phyloP scores from a whole-genome alignment of 2,888 invertebrate genomes.

The Ditylenchus weischeri region DNA sequence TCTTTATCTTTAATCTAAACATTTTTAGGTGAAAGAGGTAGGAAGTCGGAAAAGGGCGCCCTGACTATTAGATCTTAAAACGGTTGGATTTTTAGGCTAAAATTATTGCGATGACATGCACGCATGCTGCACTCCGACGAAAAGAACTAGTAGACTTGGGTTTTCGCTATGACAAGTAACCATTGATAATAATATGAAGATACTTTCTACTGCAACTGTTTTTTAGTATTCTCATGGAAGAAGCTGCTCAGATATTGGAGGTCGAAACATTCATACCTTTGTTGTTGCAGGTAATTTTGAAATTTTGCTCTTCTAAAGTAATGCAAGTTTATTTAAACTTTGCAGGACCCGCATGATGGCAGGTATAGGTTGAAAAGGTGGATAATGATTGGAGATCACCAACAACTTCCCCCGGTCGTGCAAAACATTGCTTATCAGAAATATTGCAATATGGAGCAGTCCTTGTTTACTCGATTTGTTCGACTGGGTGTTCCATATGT shows the following conservation, averaged over 20 bases:
- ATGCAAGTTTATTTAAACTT: constrained; percentile 1
- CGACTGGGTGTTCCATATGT: constrained; percentile 89
- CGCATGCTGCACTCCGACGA: constrained; percentile 93
- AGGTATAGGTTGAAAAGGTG: constrained; percentile 91
- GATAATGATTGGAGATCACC: constrained; percentile 99
- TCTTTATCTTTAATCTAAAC: no score
- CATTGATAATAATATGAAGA: no score
- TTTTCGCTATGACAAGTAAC: constrained; percentile 87
- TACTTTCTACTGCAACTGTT: constrained; percentile 25
- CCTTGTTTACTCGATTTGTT: constrained; percentile 91
- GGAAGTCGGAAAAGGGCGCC: constrained; percentile 61
- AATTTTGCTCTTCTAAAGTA: constrained; percentile 3
- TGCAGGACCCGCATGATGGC: constrained; percentile 87
- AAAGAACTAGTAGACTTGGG: constrained; percentile 76
- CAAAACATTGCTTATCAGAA: constrained; percentile 99
- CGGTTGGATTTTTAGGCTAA: constrained; percentile 71
- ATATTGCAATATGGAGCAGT: constrained; percentile 99
- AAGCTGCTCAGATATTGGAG: constrained; percentile 95
- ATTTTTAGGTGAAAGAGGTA: constrained; percentile 10
- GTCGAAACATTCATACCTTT: constrained; percentile 99
- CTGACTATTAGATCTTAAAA: no score
- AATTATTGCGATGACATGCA: constrained; percentile 99
- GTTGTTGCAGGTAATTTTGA: constrained; percentile 68
- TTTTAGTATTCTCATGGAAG: constrained; percentile 60
- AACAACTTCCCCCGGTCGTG: constrained; percentile 96